Evolutionary conservation across 2,888 invertebrate genomes (phyloP), one percentile per base, ranked within the genome.

Genomic region (Polymixis flavicincta): DNA sequence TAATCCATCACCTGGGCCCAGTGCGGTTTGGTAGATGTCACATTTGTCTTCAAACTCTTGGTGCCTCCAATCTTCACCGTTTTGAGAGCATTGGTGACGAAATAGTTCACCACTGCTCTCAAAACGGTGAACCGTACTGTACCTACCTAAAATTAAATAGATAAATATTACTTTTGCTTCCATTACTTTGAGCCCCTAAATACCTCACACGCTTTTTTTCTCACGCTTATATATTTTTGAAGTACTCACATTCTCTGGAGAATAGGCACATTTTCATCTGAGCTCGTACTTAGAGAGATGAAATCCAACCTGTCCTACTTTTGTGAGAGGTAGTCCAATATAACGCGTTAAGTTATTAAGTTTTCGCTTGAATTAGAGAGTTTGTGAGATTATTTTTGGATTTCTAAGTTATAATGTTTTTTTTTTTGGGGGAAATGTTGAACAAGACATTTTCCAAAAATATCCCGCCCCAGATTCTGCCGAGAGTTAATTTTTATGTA

Each of bases 261-360:
- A 66, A 72, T 57, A 45, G 37, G 37, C 14, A 65, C 66, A 66
- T 68, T 82, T 65, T 60, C 71, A 69, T 65, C 25, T 32, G 19
- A 60, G 65, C 45, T 3, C 22, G 55, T 76, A 69, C 71, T 71
- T 74, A 68, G 7, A 42, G 48, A 64, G 60, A 77, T 82, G 65
- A 72, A 66, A 82, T 54, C 65, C 42, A 48, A 57, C 11, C 60
- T 60, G 67, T 8, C 64, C 50, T 7, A 55, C 76, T 71, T 71
- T 64, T 60, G 42, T 64, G 19, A 48, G 37, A 28, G 17, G 22
- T 37, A 68, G 45, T 77, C 28, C 25, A 59, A 66, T 74, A 57
- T 48, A 61, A 65, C 32, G 42, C 71, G 70, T 68, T 75, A 68
- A 42, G 37, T 71, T 71, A 80, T 74, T 63, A 70, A 55, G 57